Conservation (phyloP, 1,140 invertebrate genomes). For the Psix sp. region DNA sequence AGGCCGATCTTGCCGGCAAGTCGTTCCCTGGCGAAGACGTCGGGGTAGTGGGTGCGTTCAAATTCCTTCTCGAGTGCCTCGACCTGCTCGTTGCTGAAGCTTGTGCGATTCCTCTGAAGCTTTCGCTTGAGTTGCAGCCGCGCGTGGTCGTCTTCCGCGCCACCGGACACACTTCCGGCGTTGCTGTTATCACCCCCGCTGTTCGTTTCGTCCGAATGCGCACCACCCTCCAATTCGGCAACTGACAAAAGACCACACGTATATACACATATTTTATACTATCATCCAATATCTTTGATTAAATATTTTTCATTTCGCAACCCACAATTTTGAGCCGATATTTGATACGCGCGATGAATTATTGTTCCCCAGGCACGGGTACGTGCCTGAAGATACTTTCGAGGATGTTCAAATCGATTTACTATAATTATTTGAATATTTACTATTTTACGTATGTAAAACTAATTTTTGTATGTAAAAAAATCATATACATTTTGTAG, state of each 20-base stretch:
- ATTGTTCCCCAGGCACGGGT: too few species aligned
- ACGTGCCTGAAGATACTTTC: too few species aligned
- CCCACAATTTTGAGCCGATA: slow-evolving; percentile 19
- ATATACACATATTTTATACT: neutral
- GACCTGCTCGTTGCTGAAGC: slow-evolving; percentile 99
- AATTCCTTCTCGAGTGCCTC: slow-evolving; percentile 98
- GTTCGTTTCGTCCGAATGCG: slow-evolving; percentile 86
- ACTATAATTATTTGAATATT: too few species aligned
- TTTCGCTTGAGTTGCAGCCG: slow-evolving; percentile 95
- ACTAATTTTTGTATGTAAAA: too few species aligned
- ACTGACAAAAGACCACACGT: slow-evolving; percentile 65
- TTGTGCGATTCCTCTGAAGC: slow-evolving; percentile 97
- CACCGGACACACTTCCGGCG: slow-evolving; percentile 81
- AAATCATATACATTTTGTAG: too few species aligned
- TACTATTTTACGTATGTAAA: too few species aligned
- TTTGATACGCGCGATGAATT: too few species aligned
- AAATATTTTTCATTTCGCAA: slow-evolving; percentile 56
- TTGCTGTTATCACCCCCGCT: slow-evolving; percentile 89
- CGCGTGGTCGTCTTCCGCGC: slow-evolving; percentile 89
- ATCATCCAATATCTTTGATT: slow-evolving; percentile 49
- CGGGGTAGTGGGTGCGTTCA: slow-evolving; percentile 93
- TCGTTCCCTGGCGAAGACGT: slow-evolving; percentile 96
- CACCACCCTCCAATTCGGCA: slow-evolving; percentile 79
- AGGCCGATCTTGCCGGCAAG: slow-evolving; percentile 97
- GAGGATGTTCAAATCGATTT: too few species aligned